A percentile compares a stretch with the other conserved stretches of the same genome.
Conservation (phyloP, 1,140 invertebrate genomes). For the Drosophila santomea region DNA sequence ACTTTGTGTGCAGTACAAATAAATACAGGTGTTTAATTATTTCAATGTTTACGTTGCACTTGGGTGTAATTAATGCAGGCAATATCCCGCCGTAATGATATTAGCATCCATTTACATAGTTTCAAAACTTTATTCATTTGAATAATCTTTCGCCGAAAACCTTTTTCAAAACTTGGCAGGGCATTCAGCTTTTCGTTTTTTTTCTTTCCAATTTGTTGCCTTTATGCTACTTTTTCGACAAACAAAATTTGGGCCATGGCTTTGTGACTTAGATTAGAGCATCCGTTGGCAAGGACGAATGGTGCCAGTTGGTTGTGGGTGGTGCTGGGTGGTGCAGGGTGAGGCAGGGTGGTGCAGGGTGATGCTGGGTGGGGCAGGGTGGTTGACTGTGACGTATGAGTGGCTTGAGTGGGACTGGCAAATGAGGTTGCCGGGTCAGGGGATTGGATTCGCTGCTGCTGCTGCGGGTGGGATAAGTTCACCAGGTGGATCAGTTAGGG, state of each 20-base stretch:
- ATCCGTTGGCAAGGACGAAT: constrained; percentile 15
- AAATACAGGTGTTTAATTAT: too few relatives aligned
- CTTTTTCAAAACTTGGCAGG: neutral
- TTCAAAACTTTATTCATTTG: neutral
- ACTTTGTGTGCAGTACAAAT: too few relatives aligned
- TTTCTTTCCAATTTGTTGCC: neutral
- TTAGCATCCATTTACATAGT: neutral
- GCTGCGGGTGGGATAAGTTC: neutral
- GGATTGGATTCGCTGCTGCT: constrained; percentile 1
- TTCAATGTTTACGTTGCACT: too few relatives aligned
- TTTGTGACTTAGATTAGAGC: constrained; percentile 45
- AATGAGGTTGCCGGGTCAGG: constrained; percentile 22
- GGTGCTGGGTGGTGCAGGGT: neutral
- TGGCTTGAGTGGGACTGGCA: constrained; percentile 14
- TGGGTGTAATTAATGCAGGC: too few relatives aligned
- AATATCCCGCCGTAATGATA: neutral
- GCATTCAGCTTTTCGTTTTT: constrained; percentile 8
- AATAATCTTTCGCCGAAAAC: neutral
- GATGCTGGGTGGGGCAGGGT: too few relatives aligned
- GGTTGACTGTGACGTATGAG: neutral
- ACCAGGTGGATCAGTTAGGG: neutral
- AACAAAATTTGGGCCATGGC: constrained; percentile 47
- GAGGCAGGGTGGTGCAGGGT: too few relatives aligned
- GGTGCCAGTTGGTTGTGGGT: too few relatives aligned
- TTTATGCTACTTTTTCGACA: constrained; percentile 28